phyloP scores from a whole-genome alignment of 2,113 vertebrate genomes.

The Progne subis region DNA sequence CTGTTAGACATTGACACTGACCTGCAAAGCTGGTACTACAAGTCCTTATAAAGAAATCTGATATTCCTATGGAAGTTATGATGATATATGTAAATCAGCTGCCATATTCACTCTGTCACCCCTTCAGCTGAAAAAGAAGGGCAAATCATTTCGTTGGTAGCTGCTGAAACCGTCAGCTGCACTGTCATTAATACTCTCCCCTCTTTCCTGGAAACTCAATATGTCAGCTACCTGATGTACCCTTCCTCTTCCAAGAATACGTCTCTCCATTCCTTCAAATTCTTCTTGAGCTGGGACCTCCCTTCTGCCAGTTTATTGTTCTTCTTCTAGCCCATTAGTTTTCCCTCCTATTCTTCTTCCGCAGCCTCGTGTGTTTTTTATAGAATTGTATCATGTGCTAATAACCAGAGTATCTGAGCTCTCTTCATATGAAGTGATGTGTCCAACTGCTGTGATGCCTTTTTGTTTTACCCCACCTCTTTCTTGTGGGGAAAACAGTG shows the following conservation, averaged over 20 bases:
- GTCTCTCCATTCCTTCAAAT: constrained; percentile 54
- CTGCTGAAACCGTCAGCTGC: constrained; percentile 62
- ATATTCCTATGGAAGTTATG: constrained; percentile 28
- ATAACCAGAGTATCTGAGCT: background rate
- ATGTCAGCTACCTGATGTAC: constrained; percentile 67
- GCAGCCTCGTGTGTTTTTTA: background rate
- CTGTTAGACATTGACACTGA: background rate
- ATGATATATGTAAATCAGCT: constrained; percentile 38
- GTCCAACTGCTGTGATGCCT: background rate
- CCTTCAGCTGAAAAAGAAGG: constrained; percentile 58
- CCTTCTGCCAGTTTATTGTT: constrained; percentile 61
- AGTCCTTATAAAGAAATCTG: constrained; percentile 22
- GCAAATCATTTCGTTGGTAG: constrained; percentile 44
- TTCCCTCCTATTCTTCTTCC: background rate
- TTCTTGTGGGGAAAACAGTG: background rate
- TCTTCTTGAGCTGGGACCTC: constrained; percentile 47
- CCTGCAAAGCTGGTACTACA: constrained; percentile 19
- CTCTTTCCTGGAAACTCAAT: constrained; percentile 61
- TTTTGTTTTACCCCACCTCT: background rate
- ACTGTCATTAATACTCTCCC: constrained; percentile 45
- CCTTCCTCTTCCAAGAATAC: constrained; percentile 69
- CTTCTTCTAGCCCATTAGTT: constrained; percentile 24
- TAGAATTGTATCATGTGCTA: background rate
- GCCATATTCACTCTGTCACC: background rate
- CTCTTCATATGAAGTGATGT: background rate